Percentiles rank a stretch among this genome's conserved stretches.
These are phyloP conservation scores for Copidosoma aretas DNA, from an alignment of 2,888 invertebrate genomes.

Conservation along the genomic window DNA sequence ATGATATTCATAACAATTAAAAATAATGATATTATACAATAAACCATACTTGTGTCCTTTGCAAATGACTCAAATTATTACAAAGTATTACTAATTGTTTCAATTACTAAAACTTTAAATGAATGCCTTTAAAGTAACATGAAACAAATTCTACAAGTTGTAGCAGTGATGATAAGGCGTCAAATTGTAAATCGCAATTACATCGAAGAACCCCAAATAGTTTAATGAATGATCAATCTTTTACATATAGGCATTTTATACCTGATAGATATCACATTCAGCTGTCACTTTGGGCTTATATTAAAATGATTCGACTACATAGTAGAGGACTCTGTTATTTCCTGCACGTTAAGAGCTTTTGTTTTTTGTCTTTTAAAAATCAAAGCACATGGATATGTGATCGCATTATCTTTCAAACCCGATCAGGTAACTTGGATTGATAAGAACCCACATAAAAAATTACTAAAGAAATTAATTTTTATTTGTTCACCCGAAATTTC, in stretches of 20 bases:
- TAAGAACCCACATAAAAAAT: constrained; percentile 35
- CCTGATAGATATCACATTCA: constrained; percentile 26
- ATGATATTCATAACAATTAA: no score
- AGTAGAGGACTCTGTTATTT: constrained; percentile 28
- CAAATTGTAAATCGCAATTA: constrained; percentile 35
- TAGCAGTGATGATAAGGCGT: constrained; percentile 38
- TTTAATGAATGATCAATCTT: constrained; percentile 47
- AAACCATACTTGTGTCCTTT: constrained; percentile 51
- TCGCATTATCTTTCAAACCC: constrained; percentile 40
- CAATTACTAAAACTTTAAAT: constrained; percentile 53
- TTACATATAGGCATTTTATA: constrained; percentile 41
- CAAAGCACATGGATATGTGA: constrained; percentile 11
- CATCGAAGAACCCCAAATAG: constrained; percentile 56
- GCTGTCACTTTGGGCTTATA: constrained; percentile 30
- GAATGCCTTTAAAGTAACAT: constrained; percentile 56
- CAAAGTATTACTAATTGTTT: constrained; percentile 52
- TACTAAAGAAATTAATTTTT: constrained; percentile 33
- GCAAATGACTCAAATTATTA: constrained; percentile 52
- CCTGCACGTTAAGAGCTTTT: constrained; percentile 27
- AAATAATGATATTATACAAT: constrained; percentile 41
- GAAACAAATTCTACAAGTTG: constrained; percentile 51
- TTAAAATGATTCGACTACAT: constrained; percentile 32
- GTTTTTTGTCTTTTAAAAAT: constrained; percentile 11
- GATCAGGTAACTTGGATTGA: constrained; percentile 37
- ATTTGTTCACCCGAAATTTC: constrained; percentile 27